These are phyloP conservation scores for Resseliella maxima DNA, from an alignment of 2,888 invertebrate genomes.

Conservation along the genomic window DNA sequence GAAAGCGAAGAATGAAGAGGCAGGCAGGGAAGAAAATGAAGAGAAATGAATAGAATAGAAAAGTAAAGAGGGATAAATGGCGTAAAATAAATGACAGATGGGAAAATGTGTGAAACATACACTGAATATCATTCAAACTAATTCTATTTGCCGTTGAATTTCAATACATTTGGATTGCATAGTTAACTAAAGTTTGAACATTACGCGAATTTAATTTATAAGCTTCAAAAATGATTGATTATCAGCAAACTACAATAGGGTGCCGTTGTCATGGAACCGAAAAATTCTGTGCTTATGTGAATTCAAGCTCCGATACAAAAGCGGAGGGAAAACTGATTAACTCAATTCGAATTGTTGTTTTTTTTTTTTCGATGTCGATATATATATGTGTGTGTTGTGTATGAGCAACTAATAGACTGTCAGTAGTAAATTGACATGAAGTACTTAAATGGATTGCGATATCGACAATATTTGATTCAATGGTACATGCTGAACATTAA, in stretches of 20 bases:
- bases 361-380: too few relatives aligned
- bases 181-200: not conserved
- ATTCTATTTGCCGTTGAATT: not conserved
- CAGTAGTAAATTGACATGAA: not conserved
- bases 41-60: not conserved
- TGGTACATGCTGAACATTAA: not conserved
- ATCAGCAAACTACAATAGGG: not conserved
- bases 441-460: constrained; percentile 35
- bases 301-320: not conserved
- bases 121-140: not conserved
- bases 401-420: constrained; percentile 13
- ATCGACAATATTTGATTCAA: constrained; percentile 41
- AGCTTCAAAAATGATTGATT: constrained; percentile 23
- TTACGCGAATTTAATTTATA: not conserved
- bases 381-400: not conserved
- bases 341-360: not conserved
- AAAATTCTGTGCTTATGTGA: too few relatives aligned
- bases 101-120: not conserved
- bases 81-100: not conserved
- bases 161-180: not conserved
- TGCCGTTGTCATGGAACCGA: not conserved
- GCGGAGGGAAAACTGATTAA: not conserved
- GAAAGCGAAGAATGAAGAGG: too few relatives aligned
- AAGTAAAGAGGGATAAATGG: too few relatives aligned
- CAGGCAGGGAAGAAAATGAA: not conserved